Conservation (phyloP, 2,888 invertebrate species). For the Nipponacmea schrenckii region DNA sequence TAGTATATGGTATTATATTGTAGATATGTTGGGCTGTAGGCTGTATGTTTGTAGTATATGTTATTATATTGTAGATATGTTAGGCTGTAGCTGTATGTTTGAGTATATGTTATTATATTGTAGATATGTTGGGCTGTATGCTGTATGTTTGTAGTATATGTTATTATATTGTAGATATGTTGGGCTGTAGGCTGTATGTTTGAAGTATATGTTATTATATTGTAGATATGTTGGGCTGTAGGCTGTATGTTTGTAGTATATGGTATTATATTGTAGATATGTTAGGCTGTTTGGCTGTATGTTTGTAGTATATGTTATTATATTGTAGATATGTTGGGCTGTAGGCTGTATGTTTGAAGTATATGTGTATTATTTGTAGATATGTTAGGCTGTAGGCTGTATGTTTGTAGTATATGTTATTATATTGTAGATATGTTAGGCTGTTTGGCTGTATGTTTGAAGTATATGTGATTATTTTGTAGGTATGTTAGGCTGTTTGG, state of each 20-base stretch:
- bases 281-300: neutral
- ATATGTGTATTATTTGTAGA: neutral
- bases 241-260: neutral
- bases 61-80: neutral
- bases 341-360: neutral
- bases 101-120: neutral
- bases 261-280: neutral
- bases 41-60: neutral
- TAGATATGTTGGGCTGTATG: neutral
- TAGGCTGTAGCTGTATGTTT: neutral
- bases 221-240: constrained; percentile 1
- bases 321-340: constrained; percentile 3
- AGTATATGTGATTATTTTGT: constrained; percentile 16
- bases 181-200: constrained; percentile 5
- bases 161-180: constrained; percentile 5
- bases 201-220: neutral
- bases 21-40: neutral
- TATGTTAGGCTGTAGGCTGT: constrained; percentile 8
- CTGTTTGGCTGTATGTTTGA: neutral
- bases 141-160: neutral
- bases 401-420: no score
- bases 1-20: neutral
- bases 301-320: neutral
- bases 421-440: no score
- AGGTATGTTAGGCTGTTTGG: constrained; percentile 63